Base-by-base conservation (phyloP, 2,797 vertebrate species). In the Gambelia wislizenii region DNA sequence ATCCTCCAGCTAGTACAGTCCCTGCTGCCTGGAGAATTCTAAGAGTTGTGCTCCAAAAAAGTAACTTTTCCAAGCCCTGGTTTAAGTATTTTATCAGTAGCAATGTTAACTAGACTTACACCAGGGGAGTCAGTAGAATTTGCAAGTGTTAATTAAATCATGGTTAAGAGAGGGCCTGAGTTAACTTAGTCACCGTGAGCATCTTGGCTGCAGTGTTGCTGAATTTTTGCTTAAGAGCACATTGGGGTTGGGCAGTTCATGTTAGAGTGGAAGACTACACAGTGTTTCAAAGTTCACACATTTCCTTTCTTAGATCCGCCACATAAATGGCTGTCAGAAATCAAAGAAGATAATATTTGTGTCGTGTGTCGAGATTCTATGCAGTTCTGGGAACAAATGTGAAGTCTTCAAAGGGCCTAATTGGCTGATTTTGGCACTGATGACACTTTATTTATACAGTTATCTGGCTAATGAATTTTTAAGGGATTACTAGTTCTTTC, bases 321-420 rank as follows among this genome's bases (percentile, higher is more conserved):
- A 10, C 30, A 1, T 92, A 91, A 95, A 92, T 94, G 91, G 54
- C 6, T 91, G 33, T 88, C 77, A 77, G n/a, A 83, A 91, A 91
- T 91, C 27, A 0, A 89, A 96, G 94, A 69, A 78, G 27, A 92
- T 92, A 93, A 91, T 95, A 91, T 93, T 95, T 93, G 59, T 92
- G 9, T 87, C 91, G 30, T 72, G 5, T 94, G 92, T 94, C 90
- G 90, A 76, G 86, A 91, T 92, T 67, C 88, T 91, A n/a, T 89
- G 88, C 82, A 6, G 42, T 91, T 90, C 75, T 44, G 74, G 83
- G 76, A 94, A 91, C 85, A 70, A 85, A 4, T 67, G 64, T 92
- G 83, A 84, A 59, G 49, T 25, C n/a, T 86, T 56, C 54, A 91
- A 88, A 84, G 33, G 61, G 83, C 87, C 85, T 72, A 78, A 79